Percentiles rank a stretch among this genome's conserved stretches.
phyloP scores from a whole-genome alignment of 2,888 invertebrate species.

The Mycalesis mineus region DNA sequence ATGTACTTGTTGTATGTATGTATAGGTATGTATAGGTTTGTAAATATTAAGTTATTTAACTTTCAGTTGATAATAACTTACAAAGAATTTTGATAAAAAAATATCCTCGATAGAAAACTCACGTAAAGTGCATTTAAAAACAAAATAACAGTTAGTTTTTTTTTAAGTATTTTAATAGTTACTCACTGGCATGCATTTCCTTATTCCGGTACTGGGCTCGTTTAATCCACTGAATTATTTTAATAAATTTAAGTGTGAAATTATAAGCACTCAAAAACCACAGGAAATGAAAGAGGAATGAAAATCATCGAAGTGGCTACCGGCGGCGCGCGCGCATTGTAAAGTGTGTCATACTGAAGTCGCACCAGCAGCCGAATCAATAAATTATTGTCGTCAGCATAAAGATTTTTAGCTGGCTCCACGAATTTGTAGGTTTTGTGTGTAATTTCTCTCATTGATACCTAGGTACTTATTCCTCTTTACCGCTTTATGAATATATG shows the following conservation, averaged over 20 bases:
- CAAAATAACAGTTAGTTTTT: background rate
- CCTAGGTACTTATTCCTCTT: no score
- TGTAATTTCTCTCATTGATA: background rate
- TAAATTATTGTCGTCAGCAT: conserved; percentile 33
- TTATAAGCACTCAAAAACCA: conserved; percentile 10
- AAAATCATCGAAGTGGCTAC: conserved; percentile 15
- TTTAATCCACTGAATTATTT: conserved; percentile 1
- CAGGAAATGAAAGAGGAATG: conserved; percentile 18
- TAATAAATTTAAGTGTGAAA: conserved; percentile 1
- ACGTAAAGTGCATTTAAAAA: no score
- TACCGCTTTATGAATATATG: no score
- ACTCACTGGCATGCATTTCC: conserved; percentile 24
- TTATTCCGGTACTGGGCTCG: background rate
- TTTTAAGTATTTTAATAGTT: background rate
- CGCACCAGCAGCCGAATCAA: conserved; percentile 43
- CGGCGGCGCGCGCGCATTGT: conserved; percentile 30
- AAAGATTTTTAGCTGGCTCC: conserved; percentile 26
- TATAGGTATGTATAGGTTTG: no score
- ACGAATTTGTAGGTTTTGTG: background rate
- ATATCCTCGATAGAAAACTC: no score
- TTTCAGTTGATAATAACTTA: no score
- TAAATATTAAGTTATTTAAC: no score
- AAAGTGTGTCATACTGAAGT: conserved; percentile 32
- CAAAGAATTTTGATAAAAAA: no score
- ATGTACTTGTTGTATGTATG: no score